Evolutionary conservation across 1,140 invertebrate genomes (phyloP), one percentile per base, ranked within the genome.

Genomic region (Drosophila busckii): DNA sequence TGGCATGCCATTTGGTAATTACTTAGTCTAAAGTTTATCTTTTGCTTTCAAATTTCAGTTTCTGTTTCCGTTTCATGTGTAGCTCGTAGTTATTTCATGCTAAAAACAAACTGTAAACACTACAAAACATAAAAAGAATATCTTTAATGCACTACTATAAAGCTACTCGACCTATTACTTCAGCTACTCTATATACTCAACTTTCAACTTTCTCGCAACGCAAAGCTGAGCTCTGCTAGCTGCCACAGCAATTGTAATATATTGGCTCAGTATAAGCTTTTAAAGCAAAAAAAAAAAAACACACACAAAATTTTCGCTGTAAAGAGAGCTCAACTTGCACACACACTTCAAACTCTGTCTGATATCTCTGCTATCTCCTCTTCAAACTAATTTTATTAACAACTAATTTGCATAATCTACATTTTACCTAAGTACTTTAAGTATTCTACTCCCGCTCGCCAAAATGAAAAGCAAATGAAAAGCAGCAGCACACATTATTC

Each of bases 141-240:
- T n/a, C n/a, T n/a, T n/a, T n/a, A n/a, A n/a, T 29, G 5, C 23
- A 63, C 52, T 28, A 13, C 53, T 64, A 38, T 23, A 38, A 53
- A 29, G 53, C 62, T n/a, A n/a, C n/a, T n/a, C n/a, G n/a, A n/a
- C n/a, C n/a, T n/a, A n/a, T n/a, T n/a, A n/a, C n/a, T n/a, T n/a
- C n/a, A n/a, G n/a, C n/a, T n/a, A n/a, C n/a, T n/a, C n/a, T n/a
- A n/a, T n/a, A n/a, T n/a, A n/a, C n/a, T n/a, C n/a, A n/a, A n/a
- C n/a, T n/a, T n/a, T n/a, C n/a, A n/a, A n/a, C n/a, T n/a, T n/a
- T n/a, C n/a, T n/a, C n/a, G n/a, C n/a, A n/a, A n/a, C 32, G 17
- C 5, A 49, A 80, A 80, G 75, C 54, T 83, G 76, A 75, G 53
- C 73, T 83, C 64, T 80, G 9, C 58, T 4, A n/a, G n/a, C n/a